Percentiles rank a stretch among this genome's conserved stretches.
These are phyloP conservation scores for Zygothrica quintamaculata DNA, from an alignment of 2,888 invertebrate genomes.

Conservation along the genomic window DNA sequence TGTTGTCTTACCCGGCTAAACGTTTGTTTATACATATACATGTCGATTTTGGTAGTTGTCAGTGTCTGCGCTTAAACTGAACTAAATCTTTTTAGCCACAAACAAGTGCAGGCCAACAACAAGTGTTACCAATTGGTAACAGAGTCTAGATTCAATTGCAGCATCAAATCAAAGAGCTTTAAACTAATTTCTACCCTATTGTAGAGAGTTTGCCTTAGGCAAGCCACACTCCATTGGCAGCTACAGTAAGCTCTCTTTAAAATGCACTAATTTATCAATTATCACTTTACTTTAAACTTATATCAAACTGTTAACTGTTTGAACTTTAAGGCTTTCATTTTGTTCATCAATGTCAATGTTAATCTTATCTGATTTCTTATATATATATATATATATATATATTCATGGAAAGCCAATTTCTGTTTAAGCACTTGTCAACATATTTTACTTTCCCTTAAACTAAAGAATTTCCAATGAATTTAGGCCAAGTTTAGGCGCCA, in stretches of 20 bases:
- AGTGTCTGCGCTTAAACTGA: slow-evolving; percentile 22
- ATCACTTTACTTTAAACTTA: no score
- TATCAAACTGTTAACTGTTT: no score
- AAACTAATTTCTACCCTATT: no score
- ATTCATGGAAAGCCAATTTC: slow-evolving; percentile 48
- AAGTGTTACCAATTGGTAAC: no score
- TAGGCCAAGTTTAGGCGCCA: slow-evolving; percentile 23
- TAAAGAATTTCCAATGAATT: slow-evolving; percentile 68
- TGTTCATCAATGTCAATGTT: no score
- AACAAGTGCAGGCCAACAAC: slow-evolving; percentile 19
- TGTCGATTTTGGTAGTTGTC: slow-evolving; percentile 18
- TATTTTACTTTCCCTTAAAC: slow-evolving; percentile 18
- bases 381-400: slow-evolving; percentile 6
- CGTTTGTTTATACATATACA: slow-evolving; percentile 50
- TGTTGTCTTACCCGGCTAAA: slow-evolving; percentile 65
- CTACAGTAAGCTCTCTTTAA: no score
- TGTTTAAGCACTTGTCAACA: slow-evolving; percentile 26
- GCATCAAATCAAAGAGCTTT: no score
- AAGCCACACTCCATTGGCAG: no score
- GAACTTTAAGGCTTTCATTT: no score
- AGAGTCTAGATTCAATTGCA: no score
- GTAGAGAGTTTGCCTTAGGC: no score
- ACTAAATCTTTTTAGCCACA: slow-evolving; percentile 3
- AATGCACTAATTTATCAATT: no score
- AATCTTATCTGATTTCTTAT: slow-evolving; percentile 36